Conservation (phyloP, 2,888 invertebrate genomes). For the Diabrotica balteata region DNA sequence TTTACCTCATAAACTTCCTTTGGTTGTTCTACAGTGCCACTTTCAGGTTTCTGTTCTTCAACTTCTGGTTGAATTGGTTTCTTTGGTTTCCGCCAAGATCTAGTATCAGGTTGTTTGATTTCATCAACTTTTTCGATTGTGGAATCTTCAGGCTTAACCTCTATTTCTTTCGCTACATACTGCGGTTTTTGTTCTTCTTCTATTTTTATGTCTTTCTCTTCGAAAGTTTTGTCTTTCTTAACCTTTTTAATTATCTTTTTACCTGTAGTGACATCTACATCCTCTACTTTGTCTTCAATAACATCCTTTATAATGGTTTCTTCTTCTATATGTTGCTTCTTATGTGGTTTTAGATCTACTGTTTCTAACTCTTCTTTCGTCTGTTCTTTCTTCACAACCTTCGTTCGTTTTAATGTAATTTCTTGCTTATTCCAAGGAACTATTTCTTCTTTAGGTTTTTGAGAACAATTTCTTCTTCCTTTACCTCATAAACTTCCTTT, state of each 20-base stretch:
- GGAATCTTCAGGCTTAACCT: slow-evolving; percentile 65
- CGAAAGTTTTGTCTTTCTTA: slow-evolving; percentile 12
- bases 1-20: slow-evolving; percentile 1
- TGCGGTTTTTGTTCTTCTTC: slow-evolving; percentile 7
- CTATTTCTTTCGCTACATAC: slow-evolving; percentile 55
- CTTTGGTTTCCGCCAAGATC: slow-evolving; percentile 25
- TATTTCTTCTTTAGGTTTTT: slow-evolving; percentile 12
- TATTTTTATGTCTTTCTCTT: slow-evolving; percentile 19
- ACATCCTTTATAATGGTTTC: slow-evolving; percentile 27
- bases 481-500: slow-evolving; percentile 22
- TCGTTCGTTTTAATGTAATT: slow-evolving; percentile 61
- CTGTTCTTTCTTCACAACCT: slow-evolving; percentile 39
- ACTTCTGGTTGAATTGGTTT: slow-evolving; percentile 48
- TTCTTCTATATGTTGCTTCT: slow-evolving; percentile 18
- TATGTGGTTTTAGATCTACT: slow-evolving; percentile 34
- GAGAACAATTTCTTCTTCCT: not conserved
- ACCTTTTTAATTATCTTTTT: slow-evolving; percentile 1
- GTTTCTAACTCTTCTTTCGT: slow-evolving; percentile 62
- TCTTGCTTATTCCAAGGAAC: slow-evolving; percentile 71
- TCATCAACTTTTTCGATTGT: slow-evolving; percentile 35
- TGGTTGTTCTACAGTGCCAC: slow-evolving; percentile 6
- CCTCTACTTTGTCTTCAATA: slow-evolving; percentile 23
- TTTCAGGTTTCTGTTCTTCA: slow-evolving; percentile 6
- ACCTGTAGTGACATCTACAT: slow-evolving; percentile 42
- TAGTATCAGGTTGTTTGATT: slow-evolving; percentile 12